Base-by-base conservation (phyloP, 2,888 invertebrate species). In the Xiphydria camelus region DNA sequence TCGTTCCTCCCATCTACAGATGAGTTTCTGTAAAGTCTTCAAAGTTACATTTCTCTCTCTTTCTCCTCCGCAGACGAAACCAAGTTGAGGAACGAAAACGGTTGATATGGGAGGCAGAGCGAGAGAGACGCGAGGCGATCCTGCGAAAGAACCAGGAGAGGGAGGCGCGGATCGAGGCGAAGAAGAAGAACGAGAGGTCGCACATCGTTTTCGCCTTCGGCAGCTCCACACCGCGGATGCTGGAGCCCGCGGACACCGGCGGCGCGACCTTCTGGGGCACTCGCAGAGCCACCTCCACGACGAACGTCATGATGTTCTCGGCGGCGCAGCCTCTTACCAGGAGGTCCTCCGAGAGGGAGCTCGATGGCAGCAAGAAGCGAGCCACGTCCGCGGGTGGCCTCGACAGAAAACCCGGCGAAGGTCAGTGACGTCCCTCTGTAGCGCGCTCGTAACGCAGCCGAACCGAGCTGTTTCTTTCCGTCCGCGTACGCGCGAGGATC, bases 41-140 rank as follows among this genome's bases (percentile, higher is more conserved):
- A n/a, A n/a, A n/a, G n/a, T n/a, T n/a, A n/a, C n/a, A n/a, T n/a
- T n/a, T n/a, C n/a, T n/a, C n/a, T n/a, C n/a, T n/a, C n/a, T n/a
- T n/a, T n/a, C n/a, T n/a, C n/a, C n/a, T n/a, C n/a, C n/a, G n/a
- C 53, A 73, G 75, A 62, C 66, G 73, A 54, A 70, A 66, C 42
- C 80, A 85, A 80, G 93, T 93, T 54, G 94, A 93, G 78, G 93
- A 94, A 78, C 83, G 93, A 64, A 93, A 93, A 77, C 84, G 86
- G 64, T 86, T 89, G 70, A 91, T 94, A 78, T 87, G 88, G 82
- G 92, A 93, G 75, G 92, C 92, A 36, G 93, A 94, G 66, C 80
- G 88, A 68, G 91, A 91, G 67, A 82, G 93, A 59, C 83, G 91
- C 66, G 92, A 92, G 75, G 91, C 91, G 53, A 87, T 94, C 61